Conservation (phyloP, 2,888 invertebrate genomes). For the Plagodis pulveraria region DNA sequence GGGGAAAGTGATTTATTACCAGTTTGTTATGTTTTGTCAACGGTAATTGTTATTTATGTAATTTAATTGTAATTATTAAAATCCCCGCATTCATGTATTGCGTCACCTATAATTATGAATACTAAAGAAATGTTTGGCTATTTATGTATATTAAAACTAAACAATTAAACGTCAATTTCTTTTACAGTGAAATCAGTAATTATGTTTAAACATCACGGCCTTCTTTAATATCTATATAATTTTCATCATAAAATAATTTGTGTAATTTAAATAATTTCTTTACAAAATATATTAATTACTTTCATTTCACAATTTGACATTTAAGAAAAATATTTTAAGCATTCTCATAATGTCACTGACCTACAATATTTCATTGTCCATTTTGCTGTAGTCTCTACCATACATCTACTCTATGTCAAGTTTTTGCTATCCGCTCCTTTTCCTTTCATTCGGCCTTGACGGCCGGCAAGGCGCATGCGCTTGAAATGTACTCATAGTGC, state of each 20-base stretch:
- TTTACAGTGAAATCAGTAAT: too few species aligned
- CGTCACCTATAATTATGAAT: slow-evolving; percentile 8
- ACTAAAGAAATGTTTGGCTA: too few species aligned
- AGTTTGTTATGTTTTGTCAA: slow-evolving; percentile 31
- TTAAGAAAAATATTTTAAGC: slow-evolving; percentile 8
- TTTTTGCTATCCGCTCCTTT: slow-evolving; percentile 65
- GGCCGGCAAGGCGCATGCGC: slow-evolving; percentile 42
- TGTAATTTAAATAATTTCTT: neutral
- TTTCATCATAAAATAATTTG: too few species aligned
- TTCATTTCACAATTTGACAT: slow-evolving; percentile 22
- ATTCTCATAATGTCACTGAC: slow-evolving; percentile 24
- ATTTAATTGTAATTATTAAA: slow-evolving; percentile 15
- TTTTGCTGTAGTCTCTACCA: slow-evolving; percentile 38
- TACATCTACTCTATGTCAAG: slow-evolving; percentile 49
- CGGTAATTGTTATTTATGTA: slow-evolving; percentile 19
- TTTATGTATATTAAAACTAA: too few species aligned
- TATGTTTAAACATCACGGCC: too few species aligned
- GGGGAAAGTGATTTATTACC: slow-evolving; percentile 47
- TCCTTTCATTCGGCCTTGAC: slow-evolving; percentile 79
- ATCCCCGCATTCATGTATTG: slow-evolving; percentile 5
- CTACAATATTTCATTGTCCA: slow-evolving; percentile 26
- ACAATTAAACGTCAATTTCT: too few species aligned
- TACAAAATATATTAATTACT: neutral
- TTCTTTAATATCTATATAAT: too few species aligned
- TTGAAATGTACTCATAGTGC: neutral